Base-by-base conservation (phyloP, 2,113 vertebrate genomes). In the Barnardius zonarius region DNA sequence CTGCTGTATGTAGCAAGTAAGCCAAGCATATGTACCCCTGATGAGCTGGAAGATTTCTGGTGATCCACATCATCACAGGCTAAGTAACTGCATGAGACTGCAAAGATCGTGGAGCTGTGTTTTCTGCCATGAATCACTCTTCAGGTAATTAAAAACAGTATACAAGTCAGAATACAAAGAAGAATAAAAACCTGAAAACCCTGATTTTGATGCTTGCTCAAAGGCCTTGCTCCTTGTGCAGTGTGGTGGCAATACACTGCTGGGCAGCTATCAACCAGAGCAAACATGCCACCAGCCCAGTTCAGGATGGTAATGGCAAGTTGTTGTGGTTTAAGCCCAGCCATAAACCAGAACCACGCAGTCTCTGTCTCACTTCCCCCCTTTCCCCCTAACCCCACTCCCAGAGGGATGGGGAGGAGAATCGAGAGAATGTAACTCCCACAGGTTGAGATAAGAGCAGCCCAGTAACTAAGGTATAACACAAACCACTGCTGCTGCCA, bases 151-250 rank as follows among this genome's bases (percentile, higher is more conserved):
- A 89, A 85, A 96, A 87, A n/a, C 59, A 74, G 24, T 41, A 48
- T 73, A 55, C 93, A 91, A 93, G 82, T 86, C 86, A 93, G 81
- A 90, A 92, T 43, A 95, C 54, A 89, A 92, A 28, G 74, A 82
- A 92, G 73, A 95, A 72, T 61, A 93, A 92, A 92, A 49, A 43
- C 61, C 83, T 39, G 68, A 48, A 95, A 70, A 31, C 33, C 11
- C 18, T 35, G 31, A 49, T 83, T 78, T 20, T 90, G 52, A 33
- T 80, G 67, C 25, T 24, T 92, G 33, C 91, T 95, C 95, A 95
- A 78, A 85, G 73, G 30, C 48, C 49, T 69, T 81, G 55, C 19
- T 90, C 57, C 28, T 52, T 92, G 72, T 41, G 66, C 78, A 87
- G 68, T 55, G 52, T 4, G 23, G 68, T 86, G 57, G 76, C 75